These are phyloP conservation scores for Lithophane ornitopus DNA, from an alignment of 2,888 invertebrate species.

Conservation along the genomic window DNA sequence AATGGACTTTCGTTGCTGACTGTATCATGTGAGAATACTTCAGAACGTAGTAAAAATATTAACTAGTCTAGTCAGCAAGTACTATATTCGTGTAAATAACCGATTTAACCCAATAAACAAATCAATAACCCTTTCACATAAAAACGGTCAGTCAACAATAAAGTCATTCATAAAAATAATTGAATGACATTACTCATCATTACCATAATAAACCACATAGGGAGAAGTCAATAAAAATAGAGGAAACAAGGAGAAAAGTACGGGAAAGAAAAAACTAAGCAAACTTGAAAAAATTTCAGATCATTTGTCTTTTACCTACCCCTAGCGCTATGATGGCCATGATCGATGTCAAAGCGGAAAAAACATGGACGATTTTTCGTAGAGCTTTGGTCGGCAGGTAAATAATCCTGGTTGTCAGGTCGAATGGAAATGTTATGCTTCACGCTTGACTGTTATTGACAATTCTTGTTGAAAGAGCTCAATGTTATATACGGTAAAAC, in stretches of 20 bases:
- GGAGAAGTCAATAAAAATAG: constrained; percentile 52
- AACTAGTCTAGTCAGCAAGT: neutral
- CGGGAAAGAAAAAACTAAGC: constrained; percentile 1
- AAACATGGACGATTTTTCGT: constrained; percentile 66
- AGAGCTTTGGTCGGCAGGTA: constrained; percentile 62
- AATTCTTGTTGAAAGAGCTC: constrained; percentile 9
- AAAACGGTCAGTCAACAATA: constrained; percentile 40
- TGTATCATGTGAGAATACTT: neutral
- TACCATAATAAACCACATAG: constrained; percentile 52
- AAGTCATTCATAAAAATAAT: constrained; percentile 49
- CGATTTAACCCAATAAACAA: neutral
- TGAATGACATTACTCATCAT: constrained; percentile 55
- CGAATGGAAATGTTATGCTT: constrained; percentile 58
- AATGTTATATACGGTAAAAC: neutral
- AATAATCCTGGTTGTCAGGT: constrained; percentile 59
- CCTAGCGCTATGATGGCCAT: constrained; percentile 68
- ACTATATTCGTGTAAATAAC: neutral
- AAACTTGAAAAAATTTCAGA: constrained; percentile 69
- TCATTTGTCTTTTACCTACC: constrained; percentile 72
- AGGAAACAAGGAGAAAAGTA: constrained; percentile 16
- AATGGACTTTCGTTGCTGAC: neutral
- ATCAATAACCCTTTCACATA: constrained; percentile 7
- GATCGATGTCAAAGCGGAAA: constrained; percentile 72
- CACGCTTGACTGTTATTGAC: constrained; percentile 27
- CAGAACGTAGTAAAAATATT: neutral